Evolutionary conservation across 2,113 vertebrate species (phyloP).

Genomic region (Microtus ochrogaster): DNA sequence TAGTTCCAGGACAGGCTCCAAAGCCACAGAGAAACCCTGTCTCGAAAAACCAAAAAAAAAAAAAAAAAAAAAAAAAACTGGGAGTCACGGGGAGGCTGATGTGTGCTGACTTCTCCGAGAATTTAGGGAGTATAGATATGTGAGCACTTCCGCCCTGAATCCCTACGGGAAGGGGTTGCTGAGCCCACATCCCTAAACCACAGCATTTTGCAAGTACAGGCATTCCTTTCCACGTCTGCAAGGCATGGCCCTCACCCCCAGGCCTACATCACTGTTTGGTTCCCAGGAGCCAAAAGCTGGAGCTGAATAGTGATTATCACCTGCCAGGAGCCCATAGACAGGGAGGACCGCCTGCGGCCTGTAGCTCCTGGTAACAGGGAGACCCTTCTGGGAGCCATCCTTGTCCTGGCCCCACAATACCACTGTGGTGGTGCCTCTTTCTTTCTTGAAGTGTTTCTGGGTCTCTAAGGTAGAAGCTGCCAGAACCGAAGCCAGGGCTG

Average conservation of each 20-base stretch:
- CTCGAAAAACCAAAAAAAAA: no score
- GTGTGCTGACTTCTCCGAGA: not conserved
- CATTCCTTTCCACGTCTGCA: conserved; percentile 40
- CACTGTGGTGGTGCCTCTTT: conserved; percentile 16
- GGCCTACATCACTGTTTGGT: conserved; percentile 57
- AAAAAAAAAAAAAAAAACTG: no score
- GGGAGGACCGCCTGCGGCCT: conserved; percentile 54
- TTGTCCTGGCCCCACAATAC: not conserved
- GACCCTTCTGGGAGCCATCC: conserved; percentile 54
- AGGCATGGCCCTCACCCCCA: not conserved
- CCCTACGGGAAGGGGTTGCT: conserved; percentile 49
- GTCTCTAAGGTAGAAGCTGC: conserved; percentile 46
- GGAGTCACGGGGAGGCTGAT: not conserved
- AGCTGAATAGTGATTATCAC: conserved; percentile 73
- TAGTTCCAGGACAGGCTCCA: no score
- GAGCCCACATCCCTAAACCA: conserved; percentile 53
- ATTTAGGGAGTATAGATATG: conserved; percentile 23
- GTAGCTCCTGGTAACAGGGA: conserved; percentile 71
- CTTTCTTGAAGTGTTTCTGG: not conserved
- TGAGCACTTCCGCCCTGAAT: conserved; percentile 44
- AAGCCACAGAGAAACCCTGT: no score
- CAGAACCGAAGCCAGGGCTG: conserved; percentile 66
- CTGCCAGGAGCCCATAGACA: conserved; percentile 72
- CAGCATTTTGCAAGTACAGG: conserved; percentile 51
- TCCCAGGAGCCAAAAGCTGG: conserved; percentile 67